Conservation (phyloP, 2,888 invertebrate species). For the Vanessa cardui region DNA sequence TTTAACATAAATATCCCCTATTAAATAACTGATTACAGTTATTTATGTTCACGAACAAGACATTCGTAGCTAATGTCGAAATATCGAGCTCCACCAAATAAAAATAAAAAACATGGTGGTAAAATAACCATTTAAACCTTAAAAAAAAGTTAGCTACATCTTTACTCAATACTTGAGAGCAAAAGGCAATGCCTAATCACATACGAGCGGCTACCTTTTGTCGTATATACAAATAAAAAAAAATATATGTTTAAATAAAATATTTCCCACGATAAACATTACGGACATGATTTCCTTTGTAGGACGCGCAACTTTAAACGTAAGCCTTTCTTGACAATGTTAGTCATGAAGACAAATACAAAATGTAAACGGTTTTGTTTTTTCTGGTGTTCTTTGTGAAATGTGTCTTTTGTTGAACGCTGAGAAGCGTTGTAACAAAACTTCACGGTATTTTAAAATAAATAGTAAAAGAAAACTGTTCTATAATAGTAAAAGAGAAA, state of each 20-base stretch:
- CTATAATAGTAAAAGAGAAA: constrained; percentile 14
- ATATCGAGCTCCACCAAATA: no score
- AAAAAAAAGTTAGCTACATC: no score
- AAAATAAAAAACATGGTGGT: no score
- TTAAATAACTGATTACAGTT: no score
- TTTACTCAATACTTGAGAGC: no score
- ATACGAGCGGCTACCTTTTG: background rate
- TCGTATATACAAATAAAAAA: background rate
- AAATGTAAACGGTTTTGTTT: constrained; percentile 19
- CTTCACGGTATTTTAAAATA: constrained; percentile 26
- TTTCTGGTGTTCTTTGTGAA: constrained; percentile 17
- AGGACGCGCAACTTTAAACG: background rate
- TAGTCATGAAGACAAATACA: constrained; percentile 12
- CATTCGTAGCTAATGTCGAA: no score
- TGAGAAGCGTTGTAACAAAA: constrained; percentile 18
- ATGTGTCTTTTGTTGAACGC: constrained; percentile 20
- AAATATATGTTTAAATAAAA: constrained; percentile 13
- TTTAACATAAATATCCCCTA: no score
- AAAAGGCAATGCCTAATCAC: no score
- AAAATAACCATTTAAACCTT: no score
- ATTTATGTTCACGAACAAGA: no score
- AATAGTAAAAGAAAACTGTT: constrained; percentile 24
- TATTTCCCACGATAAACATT: constrained; percentile 15
- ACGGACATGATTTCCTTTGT: constrained; percentile 13
- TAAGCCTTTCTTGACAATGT: constrained; percentile 10